phyloP scores from a whole-genome alignment of 1,140 invertebrate species.

The Leguminivora glycinivorella region DNA sequence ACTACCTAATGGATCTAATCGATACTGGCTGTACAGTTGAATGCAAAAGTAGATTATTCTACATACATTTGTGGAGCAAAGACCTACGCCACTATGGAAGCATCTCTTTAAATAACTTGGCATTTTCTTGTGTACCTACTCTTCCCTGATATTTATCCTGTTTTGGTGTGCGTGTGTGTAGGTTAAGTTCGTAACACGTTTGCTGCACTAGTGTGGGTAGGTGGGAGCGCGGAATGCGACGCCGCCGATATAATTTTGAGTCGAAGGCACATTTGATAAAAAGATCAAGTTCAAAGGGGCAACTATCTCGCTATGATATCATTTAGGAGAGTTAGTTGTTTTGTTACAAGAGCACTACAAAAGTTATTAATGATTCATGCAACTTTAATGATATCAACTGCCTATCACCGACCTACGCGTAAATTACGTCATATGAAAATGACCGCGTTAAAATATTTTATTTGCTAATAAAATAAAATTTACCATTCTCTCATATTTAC shows the following conservation, averaged over 20 bases:
- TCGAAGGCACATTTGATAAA: constrained; percentile 62
- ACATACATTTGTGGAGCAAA: too few relatives aligned
- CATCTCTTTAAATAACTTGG: constrained; percentile 1
- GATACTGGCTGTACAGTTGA: too few relatives aligned
- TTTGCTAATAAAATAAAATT: constrained; percentile 19
- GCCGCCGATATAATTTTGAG: constrained; percentile 62
- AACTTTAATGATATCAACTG: constrained; percentile 14
- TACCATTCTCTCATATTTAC: background rate
- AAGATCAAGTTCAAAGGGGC: constrained; percentile 73
- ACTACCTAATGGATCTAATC: too few relatives aligned
- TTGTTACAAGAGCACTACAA: background rate
- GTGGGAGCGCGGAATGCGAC: constrained; percentile 57
- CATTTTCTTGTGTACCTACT: background rate
- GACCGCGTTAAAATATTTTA: constrained; percentile 20
- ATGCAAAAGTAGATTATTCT: too few relatives aligned
- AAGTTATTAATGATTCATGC: constrained; percentile 15
- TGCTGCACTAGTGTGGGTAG: constrained; percentile 20
- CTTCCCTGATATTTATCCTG: constrained; percentile 13
- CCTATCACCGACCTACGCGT: background rate
- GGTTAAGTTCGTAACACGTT: constrained; percentile 13
- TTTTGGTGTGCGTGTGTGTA: constrained; percentile 7
- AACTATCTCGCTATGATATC: constrained; percentile 34
- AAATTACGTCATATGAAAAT: constrained; percentile 24
- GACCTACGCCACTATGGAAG: background rate
- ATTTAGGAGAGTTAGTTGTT: constrained; percentile 23